phyloP scores from a whole-genome alignment of 2,113 vertebrate species.

The Periophthalmus modestus region DNA sequence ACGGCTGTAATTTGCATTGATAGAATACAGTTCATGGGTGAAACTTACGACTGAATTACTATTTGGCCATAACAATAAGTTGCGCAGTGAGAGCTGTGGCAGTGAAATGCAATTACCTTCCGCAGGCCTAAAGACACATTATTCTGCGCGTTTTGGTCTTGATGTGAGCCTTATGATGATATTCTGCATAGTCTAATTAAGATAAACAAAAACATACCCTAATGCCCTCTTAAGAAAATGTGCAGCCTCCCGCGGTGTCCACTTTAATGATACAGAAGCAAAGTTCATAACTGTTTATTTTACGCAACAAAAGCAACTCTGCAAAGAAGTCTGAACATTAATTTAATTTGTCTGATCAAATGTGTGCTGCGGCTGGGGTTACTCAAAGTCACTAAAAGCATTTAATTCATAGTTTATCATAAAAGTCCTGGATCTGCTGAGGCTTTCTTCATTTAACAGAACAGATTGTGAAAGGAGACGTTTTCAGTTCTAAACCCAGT shows the following conservation, averaged over 20 bases:
- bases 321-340: constrained; percentile 11
- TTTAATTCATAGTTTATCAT: neutral
- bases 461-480: neutral
- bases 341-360: constrained; percentile 26
- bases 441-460: neutral
- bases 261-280: constrained; percentile 25
- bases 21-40: constrained; percentile 30
- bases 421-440: neutral
- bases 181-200: constrained; percentile 34
- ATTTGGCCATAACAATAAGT: constrained; percentile 34
- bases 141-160: constrained; percentile 2
- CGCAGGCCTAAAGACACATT: constrained; percentile 9
- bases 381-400: neutral
- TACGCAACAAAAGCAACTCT: constrained; percentile 18
- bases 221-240: constrained; percentile 29
- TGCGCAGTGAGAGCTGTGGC: constrained; percentile 7
- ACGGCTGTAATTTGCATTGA: constrained; percentile 29
- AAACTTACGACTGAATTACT: constrained; percentile 29
- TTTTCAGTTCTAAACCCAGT: neutral
- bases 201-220: constrained; percentile 32
- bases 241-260: constrained; percentile 9
- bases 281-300: constrained; percentile 38
- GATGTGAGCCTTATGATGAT: constrained; percentile 18
- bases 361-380: constrained; percentile 1
- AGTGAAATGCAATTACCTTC: constrained; percentile 10